Evolutionary conservation across 2,797 vertebrate genomes (phyloP), one percentile per base, ranked within the genome.

Genomic region (Echeneis naucrates): DNA sequence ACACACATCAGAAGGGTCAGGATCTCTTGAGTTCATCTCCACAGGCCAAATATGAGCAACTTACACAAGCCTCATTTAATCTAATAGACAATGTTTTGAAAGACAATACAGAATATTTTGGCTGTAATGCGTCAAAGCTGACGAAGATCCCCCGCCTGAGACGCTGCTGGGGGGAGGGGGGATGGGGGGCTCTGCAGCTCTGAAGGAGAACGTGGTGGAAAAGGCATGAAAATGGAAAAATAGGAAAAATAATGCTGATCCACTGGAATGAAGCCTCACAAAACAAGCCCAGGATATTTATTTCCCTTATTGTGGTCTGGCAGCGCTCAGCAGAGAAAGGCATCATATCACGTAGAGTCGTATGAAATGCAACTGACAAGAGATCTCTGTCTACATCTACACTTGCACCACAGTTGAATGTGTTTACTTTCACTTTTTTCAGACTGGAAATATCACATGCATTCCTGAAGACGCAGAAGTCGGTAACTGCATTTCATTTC

Each of bases 11-110:
- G 30, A 63, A 26, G 65, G 32, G 54, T 69, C 50, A 59, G 32
- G 32, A 68, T 73, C 51, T 58, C 37, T 42, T 38, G 11, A 44
- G 32, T 48, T 53, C 57, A 68, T 70, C 71, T 80, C 61, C 64
- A 53, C 52, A 32, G 37, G 35, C 45, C 14, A 32, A 84, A 78
- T 50, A 74, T 66, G 60, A 87, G 68, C 68, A 63, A 68, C 52
- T 30, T 58, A 32, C 67, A 75, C 73, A 77, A 47, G 62, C 73
- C 50, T 75, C 73, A 8, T 87, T 87, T 87, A 75, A 79, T 84
- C 82, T 75, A 79, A 90, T 75, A 87, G 84, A 85, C 80, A 71
- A 55, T 87, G 85, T 86, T 92, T 87, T 87, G 75, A 86, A 77
- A 89, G 86, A 87, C 77, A 87, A 79, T 57, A 80, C 76, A 8